Evolutionary conservation across 1,140 invertebrate genomes (phyloP).

Genomic region (Oscheius sp.): DNA sequence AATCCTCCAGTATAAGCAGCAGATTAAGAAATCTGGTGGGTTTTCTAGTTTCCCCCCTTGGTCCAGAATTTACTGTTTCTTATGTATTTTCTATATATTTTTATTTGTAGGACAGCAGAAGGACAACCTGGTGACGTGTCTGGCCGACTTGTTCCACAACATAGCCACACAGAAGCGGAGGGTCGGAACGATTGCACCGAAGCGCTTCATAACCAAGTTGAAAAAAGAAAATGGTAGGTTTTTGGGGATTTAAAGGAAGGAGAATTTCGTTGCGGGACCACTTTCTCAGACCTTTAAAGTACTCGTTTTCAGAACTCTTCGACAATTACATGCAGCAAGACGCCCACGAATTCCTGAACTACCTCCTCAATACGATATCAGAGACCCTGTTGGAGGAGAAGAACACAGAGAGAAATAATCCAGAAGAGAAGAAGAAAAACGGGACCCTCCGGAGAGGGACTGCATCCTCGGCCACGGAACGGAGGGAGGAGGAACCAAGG

Average conservation of each 20-base stretch:
- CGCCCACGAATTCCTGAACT: slow-evolving; percentile 99
- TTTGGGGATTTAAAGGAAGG: slow-evolving; percentile 19
- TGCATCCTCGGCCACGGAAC: slow-evolving; percentile 1
- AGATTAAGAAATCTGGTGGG: slow-evolving; percentile 51
- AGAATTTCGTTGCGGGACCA: slow-evolving; percentile 49
- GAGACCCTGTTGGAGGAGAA: slow-evolving; percentile 76
- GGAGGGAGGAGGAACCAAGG: background rate
- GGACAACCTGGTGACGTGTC: slow-evolving; percentile 92
- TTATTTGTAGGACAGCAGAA: slow-evolving; percentile 84
- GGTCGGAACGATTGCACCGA: slow-evolving; percentile 97
- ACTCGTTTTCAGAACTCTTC: slow-evolving; percentile 80
- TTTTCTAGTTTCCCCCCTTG: background rate
- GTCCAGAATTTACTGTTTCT: no score
- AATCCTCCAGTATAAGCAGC: slow-evolving; percentile 87
- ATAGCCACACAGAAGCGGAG: slow-evolving; percentile 99
- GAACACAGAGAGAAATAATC: slow-evolving; percentile 26
- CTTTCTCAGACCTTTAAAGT: slow-evolving; percentile 27
- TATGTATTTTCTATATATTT: slow-evolving; percentile 24
- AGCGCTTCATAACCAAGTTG: slow-evolving; percentile 95
- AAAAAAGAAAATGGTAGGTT: slow-evolving; percentile 91
- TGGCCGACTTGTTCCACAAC: slow-evolving; percentile 96
- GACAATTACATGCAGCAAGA: slow-evolving; percentile 99
- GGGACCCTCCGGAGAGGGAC: slow-evolving; percentile 21
- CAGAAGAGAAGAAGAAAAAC: slow-evolving; percentile 4
- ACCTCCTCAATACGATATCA: slow-evolving; percentile 82